Conservation (phyloP, 2,888 invertebrate species). For the Onchidella celtica region DNA sequence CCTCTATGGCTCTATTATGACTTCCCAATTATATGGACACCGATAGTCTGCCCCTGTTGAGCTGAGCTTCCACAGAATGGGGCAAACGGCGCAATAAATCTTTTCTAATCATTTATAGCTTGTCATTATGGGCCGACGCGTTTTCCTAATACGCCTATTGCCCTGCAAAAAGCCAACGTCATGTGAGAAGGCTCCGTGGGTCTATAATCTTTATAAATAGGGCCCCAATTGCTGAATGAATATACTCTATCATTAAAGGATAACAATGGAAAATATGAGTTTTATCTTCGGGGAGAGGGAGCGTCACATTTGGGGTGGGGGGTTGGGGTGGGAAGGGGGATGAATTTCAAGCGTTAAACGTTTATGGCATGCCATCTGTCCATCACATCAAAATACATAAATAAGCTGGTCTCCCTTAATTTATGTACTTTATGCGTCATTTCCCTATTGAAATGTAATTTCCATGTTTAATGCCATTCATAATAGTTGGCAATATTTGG, state of each 20-base stretch:
- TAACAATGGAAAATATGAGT: no score
- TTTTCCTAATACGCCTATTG: conserved; percentile 6
- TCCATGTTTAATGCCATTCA: no score
- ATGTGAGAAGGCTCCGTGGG: neutral
- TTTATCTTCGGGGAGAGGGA: no score
- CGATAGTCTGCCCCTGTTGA: conserved; percentile 36
- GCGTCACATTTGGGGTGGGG: no score
- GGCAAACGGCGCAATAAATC: conserved; percentile 38
- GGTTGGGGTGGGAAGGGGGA: no score
- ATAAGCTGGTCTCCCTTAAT: no score
- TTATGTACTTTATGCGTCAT: no score
- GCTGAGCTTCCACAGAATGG: neutral
- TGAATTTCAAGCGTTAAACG: no score
- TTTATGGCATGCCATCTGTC: no score
- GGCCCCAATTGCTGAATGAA: neutral
- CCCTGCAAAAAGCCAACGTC: neutral
- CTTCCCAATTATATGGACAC: conserved; percentile 39
- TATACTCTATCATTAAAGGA: neutral
- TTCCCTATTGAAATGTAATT: no score
- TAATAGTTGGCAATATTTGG: no score
- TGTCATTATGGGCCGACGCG: conserved; percentile 16
- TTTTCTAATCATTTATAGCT: conserved; percentile 30
- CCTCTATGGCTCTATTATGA: conserved; percentile 34
- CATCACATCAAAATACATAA: no score
- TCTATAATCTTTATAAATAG: neutral